Base-by-base conservation (phyloP, 2,797 vertebrate genomes). In the Rhinella marina region DNA sequence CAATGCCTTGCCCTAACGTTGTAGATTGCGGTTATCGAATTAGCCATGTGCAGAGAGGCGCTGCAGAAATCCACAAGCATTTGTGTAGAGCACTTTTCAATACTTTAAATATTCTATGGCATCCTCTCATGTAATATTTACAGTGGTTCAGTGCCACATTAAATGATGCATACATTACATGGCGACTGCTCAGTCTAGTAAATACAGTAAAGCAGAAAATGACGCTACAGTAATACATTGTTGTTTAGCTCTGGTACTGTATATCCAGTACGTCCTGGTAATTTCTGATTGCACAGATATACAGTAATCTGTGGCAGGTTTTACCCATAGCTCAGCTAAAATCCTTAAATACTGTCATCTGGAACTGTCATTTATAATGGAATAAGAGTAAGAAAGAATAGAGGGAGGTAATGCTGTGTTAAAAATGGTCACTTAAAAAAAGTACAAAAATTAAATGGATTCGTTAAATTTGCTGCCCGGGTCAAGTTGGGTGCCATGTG, bases 401-500 rank as follows among this genome's bases (percentile, higher is more conserved):
- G 14, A 84, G 16, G 10, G 29, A 82, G 70, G 32, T 68, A 57
- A 78, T 52, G 52, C 57, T 62, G 61, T 52, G 81, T 93, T 92
- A 90, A 93, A 93, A 90, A 92, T 88, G 92, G 81, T 88, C 91
- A 92, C 88, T 90, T 92, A 93, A 93, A 90, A 92, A 75, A 21
- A 76, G 92, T 90, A 90, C 86, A 93, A 91, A 82, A 59, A 72
- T 84, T 52, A 17, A 85, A 72, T 70, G 25, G 50, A 72, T 48
- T 52, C n/a, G 50, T 82, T 72, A 85, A 92, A 92, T 93, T 91
- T 92, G 90, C 91, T 92, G 92, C 93, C 91, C 91, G 92, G 96
- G 96, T 97, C 96, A 97, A 95, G 93, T 94, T 96, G 91, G 93
- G 94, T 96, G 95, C 96, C 93, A 95, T 90, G 92, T 92, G 92